These are phyloP conservation scores for Aspiorhynchus laticeps DNA, from an alignment of 2,113 vertebrate genomes.

Conservation along the genomic window DNA sequence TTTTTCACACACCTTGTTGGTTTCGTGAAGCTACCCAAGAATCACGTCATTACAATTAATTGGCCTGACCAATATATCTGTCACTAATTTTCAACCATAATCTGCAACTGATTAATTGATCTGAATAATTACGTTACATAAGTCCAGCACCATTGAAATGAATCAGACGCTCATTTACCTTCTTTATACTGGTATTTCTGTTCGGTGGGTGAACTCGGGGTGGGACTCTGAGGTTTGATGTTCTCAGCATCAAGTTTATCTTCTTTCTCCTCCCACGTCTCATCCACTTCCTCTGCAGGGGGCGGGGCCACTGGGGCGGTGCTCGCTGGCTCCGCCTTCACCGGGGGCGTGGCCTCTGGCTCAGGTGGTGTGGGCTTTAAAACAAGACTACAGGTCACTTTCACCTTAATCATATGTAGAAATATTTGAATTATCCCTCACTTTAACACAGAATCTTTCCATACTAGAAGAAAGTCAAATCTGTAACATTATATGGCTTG, in stretches of 20 bases:
- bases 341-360: slow-evolving; percentile 69
- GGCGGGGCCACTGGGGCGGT: slow-evolving; percentile 56
- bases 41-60: background rate
- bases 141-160: background rate
- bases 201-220: slow-evolving; percentile 63
- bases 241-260: slow-evolving; percentile 93
- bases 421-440: background rate
- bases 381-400: background rate
- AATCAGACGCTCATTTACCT: slow-evolving; percentile 71
- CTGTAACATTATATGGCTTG: background rate
- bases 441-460: background rate
- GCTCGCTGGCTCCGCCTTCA: slow-evolving; percentile 62
- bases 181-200: slow-evolving; percentile 95
- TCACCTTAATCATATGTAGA: background rate
- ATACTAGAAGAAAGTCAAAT: background rate
- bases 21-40: background rate
- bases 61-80: background rate
- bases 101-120: background rate
- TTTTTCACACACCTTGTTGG: background rate
- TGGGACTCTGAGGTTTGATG: slow-evolving; percentile 74
- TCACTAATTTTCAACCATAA: background rate
- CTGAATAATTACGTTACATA: background rate
- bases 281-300: slow-evolving; percentile 83
- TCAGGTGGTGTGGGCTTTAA: slow-evolving; percentile 39
- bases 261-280: slow-evolving; percentile 96